Conservation (phyloP, 1,140 invertebrate genomes). For the Drosophila kanapiae region DNA sequence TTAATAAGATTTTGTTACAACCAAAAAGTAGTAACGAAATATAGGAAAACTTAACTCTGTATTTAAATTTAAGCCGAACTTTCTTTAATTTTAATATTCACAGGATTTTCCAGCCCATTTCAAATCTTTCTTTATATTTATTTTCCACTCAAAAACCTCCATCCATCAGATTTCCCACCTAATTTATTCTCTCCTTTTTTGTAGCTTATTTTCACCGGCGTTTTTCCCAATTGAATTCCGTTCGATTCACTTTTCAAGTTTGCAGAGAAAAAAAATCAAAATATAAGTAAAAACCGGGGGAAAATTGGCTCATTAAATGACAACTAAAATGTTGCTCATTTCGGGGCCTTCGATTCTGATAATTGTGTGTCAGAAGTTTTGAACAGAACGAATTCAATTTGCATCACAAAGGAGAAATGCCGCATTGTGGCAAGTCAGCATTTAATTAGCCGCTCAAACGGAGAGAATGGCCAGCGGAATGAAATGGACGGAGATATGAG, state of each 20-base stretch:
- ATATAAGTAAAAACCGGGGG: not conserved
- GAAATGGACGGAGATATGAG: conserved; percentile 24
- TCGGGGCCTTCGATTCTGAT: conserved; percentile 8
- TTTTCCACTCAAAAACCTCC: not conserved
- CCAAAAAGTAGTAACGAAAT: not conserved
- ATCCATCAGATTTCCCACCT: conserved; percentile 13
- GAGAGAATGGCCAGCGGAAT: conserved; percentile 28
- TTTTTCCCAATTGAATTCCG: not conserved
- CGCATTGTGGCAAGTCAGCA: conserved; percentile 67
- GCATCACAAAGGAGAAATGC: conserved; percentile 49
- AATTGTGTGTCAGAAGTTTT: conserved; percentile 33
- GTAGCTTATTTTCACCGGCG: not conserved
- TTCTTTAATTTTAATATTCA: not conserved
- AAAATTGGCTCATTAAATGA: conserved; percentile 33
- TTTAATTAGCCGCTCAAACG: conserved; percentile 73
- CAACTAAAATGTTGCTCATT: conserved; percentile 28
- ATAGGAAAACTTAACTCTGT: too few species aligned
- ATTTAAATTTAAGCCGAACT: not conserved
- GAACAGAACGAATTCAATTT: conserved; percentile 48
- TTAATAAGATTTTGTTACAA: not conserved
- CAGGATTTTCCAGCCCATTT: not conserved
- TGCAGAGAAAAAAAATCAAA: not conserved
- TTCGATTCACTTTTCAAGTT: conserved; percentile 12
- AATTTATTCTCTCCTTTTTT: conserved; percentile 1
- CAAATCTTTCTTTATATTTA: not conserved